Evolutionary conservation across 2,888 invertebrate genomes (phyloP).

Genomic region (Belgica antarctica): DNA sequence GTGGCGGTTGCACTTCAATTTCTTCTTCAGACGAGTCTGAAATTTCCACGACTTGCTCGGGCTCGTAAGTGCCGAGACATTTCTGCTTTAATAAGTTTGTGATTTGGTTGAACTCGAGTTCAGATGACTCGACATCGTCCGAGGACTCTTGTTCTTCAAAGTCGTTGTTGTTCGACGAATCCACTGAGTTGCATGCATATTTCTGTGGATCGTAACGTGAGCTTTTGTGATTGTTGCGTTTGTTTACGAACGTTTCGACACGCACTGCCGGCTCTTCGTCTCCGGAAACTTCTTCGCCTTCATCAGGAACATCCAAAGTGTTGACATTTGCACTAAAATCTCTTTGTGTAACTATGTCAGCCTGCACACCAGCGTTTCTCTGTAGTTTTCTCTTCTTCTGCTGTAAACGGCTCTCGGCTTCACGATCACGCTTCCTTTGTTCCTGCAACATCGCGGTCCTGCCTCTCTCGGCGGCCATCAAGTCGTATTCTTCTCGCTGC

Average conservation of each 20-base stretch:
- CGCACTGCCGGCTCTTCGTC: slow-evolving; percentile 44
- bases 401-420: slow-evolving; percentile 31
- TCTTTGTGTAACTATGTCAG: slow-evolving; percentile 14
- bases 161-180: slow-evolving; percentile 34
- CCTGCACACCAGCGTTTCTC: slow-evolving; percentile 37
- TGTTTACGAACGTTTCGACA: background rate
- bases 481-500: slow-evolving; percentile 17
- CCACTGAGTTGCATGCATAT: slow-evolving; percentile 19
- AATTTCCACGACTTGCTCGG: background rate
- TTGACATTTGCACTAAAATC: slow-evolving; percentile 9
- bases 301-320: background rate
- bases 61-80: background rate
- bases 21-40: background rate
- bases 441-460: slow-evolving; percentile 27
- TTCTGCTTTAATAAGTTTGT: slow-evolving; percentile 15
- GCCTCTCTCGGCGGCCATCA: slow-evolving; percentile 25
- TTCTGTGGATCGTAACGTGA: slow-evolving; percentile 29
- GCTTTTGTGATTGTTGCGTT: slow-evolving; percentile 17
- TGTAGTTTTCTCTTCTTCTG: slow-evolving; percentile 48
- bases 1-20: background rate
- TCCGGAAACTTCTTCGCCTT: slow-evolving; percentile 47
- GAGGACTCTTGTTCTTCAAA: background rate
- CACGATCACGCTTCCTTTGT: slow-evolving; percentile 18
- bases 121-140: slow-evolving; percentile 17
- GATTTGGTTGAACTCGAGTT: slow-evolving; percentile 36